Evolutionary conservation across 2,113 vertebrate species (phyloP).

Genomic region (Marcusenius ussheri): DNA sequence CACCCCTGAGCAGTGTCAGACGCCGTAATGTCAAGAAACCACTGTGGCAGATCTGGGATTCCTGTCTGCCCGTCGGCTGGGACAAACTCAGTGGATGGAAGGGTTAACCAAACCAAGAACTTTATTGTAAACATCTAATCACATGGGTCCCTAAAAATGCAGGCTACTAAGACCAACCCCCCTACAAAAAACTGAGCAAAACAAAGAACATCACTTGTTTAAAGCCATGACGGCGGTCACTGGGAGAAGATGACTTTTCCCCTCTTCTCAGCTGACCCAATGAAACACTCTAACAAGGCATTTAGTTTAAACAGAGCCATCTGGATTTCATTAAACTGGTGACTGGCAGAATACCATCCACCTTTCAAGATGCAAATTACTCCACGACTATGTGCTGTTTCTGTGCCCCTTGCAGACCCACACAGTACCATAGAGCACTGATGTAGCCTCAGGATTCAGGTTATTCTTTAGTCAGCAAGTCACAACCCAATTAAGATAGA

Average conservation of each 20-base stretch:
- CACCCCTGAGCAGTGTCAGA: not conserved
- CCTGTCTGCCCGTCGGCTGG: not conserved
- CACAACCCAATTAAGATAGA: not conserved
- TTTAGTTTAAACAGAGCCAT: not conserved
- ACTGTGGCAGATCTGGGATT: not conserved
- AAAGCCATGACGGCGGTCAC: not conserved
- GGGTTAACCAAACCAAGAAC: not conserved
- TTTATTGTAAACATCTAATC: not conserved
- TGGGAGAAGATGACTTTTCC: not conserved
- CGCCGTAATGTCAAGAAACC: not conserved
- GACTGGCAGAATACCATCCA: not conserved
- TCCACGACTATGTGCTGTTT: not conserved
- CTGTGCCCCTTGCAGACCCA: not conserved
- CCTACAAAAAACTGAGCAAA: not conserved
- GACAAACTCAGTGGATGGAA: not conserved
- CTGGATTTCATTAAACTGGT: not conserved
- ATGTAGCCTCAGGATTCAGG: not conserved
- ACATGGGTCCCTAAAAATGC: not conserved
- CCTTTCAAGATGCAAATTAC: not conserved
- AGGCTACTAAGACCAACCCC: not conserved
- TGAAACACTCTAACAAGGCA: not conserved
- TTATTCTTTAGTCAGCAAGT: not conserved
- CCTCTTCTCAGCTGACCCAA: not conserved
- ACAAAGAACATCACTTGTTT: not conserved
- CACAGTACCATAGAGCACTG: not conserved